These are phyloP conservation scores for Donacobius atricapilla DNA, from an alignment of 2,113 vertebrate species.

Conservation along the genomic window DNA sequence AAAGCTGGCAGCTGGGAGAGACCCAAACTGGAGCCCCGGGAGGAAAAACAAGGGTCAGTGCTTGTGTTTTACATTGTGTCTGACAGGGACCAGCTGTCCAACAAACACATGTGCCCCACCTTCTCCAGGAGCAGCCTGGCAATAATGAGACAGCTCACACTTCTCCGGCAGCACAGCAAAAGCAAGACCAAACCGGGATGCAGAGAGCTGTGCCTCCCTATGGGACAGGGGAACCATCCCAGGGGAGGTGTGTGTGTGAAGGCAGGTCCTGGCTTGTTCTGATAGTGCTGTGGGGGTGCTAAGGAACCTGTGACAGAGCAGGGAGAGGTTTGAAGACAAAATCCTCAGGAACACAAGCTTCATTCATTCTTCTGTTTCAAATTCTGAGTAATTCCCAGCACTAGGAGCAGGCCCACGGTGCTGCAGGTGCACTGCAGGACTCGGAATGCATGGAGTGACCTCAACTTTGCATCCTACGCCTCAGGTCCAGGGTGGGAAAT, in stretches of 20 bases:
- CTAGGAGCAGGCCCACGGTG: rapidly evolving
- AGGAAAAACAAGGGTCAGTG: background rate
- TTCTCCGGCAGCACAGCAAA: background rate
- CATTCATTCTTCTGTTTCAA: background rate
- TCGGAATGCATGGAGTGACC: rapidly evolving
- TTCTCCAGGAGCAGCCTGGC: background rate
- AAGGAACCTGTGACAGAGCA: background rate
- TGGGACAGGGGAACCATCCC: background rate
- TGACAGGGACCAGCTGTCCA: conserved; percentile 1
- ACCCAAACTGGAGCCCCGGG: background rate
- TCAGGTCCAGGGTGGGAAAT: rapidly evolving
- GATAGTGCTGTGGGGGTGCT: background rate
- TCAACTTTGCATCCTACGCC: rapidly evolving
- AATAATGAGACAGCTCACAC: background rate
- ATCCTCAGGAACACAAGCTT: background rate
- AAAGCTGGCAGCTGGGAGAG: background rate
- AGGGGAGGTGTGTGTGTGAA: background rate
- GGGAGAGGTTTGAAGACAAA: background rate
- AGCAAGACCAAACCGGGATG: background rate
- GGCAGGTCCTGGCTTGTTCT: background rate
- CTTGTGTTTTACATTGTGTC: background rate
- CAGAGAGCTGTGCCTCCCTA: background rate
- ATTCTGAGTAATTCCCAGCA: background rate
- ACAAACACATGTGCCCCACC: background rate
- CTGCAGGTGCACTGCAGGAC: background rate